These are phyloP conservation scores for Tetropium fuscum DNA, from an alignment of 2,888 invertebrate species.

Conservation along the genomic window DNA sequence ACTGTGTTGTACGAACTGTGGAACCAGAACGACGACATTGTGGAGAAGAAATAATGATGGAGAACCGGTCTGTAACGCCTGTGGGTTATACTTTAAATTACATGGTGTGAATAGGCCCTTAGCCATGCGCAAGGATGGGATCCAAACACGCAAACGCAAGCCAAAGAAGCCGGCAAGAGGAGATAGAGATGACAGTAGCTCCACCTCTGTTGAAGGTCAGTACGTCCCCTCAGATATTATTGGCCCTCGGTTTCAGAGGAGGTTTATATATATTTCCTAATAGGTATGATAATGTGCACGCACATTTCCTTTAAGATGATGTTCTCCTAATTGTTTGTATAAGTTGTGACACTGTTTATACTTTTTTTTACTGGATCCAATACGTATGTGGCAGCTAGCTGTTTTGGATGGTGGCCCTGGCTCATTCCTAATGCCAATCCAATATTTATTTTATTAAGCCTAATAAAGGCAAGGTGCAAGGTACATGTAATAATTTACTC, in stretches of 20 bases:
- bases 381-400: too few species aligned
- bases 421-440: neutral
- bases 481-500: too few species aligned
- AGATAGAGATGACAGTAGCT: constrained; percentile 57
- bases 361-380: constrained; percentile 46
- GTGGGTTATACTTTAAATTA: constrained; percentile 96
- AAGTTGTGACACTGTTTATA: constrained; percentile 50
- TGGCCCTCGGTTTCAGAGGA: constrained; percentile 31
- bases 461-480: neutral
- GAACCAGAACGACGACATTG: constrained; percentile 96
- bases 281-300: constrained; percentile 21
- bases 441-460: neutral
- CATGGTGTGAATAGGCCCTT: constrained; percentile 93
- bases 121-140: constrained; percentile 97
- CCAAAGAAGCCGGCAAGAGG: constrained; percentile 81
- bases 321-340: constrained; percentile 49
- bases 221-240: constrained; percentile 33
- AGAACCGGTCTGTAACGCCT: constrained; percentile 98
- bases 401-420: too few species aligned
- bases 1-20: constrained; percentile 95
- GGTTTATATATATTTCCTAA: constrained; percentile 10
- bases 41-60: constrained; percentile 99
- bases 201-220: constrained; percentile 63
- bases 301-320: constrained; percentile 43
- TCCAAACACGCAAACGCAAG: constrained; percentile 96